Conservation (phyloP, 1,140 invertebrate genomes). For the Sipha flava region DNA sequence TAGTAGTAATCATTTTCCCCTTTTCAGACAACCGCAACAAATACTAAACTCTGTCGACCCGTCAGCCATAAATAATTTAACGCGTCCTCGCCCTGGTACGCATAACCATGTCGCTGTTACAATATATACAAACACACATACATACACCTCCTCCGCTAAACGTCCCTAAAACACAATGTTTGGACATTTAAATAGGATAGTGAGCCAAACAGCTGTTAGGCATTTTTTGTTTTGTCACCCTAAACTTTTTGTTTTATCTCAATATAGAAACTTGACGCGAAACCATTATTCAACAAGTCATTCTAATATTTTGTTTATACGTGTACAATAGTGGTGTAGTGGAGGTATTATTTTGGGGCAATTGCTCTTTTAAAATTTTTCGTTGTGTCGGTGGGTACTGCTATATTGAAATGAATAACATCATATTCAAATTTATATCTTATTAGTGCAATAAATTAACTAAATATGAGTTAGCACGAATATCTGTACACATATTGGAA, state of each 20-base stretch:
- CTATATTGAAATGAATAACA: no score
- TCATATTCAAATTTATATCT: no score
- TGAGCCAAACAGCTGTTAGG: background rate
- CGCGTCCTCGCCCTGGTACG: background rate
- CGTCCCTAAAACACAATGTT: background rate
- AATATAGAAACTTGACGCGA: no score
- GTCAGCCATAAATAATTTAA: conserved; percentile 28
- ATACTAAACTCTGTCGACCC: background rate
- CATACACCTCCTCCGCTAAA: background rate
- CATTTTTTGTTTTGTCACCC: background rate
- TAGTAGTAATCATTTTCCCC: conserved; percentile 21
- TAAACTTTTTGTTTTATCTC: background rate
- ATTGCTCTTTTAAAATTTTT: background rate
- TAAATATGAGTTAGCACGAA: no score
- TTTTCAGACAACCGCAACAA: conserved; percentile 5
- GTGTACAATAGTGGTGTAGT: no score
- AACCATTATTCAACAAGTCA: background rate
- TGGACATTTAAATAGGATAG: background rate
- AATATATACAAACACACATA: background rate
- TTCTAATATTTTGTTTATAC: background rate
- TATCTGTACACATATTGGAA: no score
- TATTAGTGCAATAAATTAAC: no score
- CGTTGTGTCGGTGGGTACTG: no score
- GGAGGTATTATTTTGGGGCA: no score
- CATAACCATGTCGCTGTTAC: background rate